These are phyloP conservation scores for Melanotaenia pygmaea DNA, from an alignment of 2,797 vertebrate genomes.

Conservation along the genomic window DNA sequence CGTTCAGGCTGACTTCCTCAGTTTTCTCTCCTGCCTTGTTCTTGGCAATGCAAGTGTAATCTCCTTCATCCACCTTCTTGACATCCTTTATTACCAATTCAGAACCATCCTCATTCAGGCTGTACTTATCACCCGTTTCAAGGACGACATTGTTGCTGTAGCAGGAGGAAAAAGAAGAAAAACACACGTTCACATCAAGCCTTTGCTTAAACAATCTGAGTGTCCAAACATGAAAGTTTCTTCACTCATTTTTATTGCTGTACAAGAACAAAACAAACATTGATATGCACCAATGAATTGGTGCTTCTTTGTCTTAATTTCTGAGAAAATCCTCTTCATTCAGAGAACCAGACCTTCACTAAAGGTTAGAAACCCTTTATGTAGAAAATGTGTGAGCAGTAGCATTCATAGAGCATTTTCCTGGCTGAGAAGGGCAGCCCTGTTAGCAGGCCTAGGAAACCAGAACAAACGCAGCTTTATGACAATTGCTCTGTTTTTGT, in stretches of 20 bases:
- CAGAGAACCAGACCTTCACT: slow-evolving; percentile 28
- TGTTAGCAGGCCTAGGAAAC: slow-evolving; percentile 50
- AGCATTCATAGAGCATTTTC: slow-evolving; percentile 38
- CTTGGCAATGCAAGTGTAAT: slow-evolving; percentile 93
- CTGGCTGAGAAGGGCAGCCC: slow-evolving; percentile 61
- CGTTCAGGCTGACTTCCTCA: slow-evolving; percentile 93
- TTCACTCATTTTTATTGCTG: slow-evolving; percentile 4
- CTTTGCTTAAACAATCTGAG: slow-evolving; percentile 35
- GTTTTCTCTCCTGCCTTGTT: slow-evolving; percentile 95
- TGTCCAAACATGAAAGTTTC: slow-evolving; percentile 34
- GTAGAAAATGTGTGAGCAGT: background rate
- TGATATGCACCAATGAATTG: background rate
- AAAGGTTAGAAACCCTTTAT: background rate
- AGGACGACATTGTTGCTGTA: slow-evolving; percentile 80
- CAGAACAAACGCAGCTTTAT: slow-evolving; percentile 57
- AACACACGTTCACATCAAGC: slow-evolving; percentile 33
- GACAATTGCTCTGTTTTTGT: slow-evolving; percentile 10
- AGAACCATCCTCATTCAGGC: slow-evolving; percentile 90
- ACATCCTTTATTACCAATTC: slow-evolving; percentile 91
- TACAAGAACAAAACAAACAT: slow-evolving; percentile 18
- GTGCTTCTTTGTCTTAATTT: background rate
- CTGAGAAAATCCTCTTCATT: background rate
- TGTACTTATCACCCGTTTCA: slow-evolving; percentile 87
- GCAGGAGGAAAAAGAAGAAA: slow-evolving; percentile 15
- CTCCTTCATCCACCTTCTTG: slow-evolving; percentile 93